Conservation (phyloP, 2,797 vertebrate species). For the Cyprinodon diabolis region DNA sequence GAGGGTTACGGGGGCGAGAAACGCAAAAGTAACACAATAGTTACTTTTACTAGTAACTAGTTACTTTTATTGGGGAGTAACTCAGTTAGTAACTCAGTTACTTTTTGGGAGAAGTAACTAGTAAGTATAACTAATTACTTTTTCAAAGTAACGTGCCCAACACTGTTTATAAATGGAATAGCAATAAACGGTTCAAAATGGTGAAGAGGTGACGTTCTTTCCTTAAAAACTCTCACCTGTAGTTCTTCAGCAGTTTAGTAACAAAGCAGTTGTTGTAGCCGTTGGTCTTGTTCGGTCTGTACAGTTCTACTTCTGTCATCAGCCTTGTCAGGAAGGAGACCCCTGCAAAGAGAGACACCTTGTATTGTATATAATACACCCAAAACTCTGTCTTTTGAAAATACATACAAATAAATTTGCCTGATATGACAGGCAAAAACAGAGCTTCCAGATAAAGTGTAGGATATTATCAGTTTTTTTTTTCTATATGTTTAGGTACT, state of each 20-base stretch:
- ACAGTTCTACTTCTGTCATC: slow-evolving; percentile 79
- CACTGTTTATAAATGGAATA: neutral
- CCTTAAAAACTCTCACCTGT: slow-evolving; percentile 78
- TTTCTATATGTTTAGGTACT: neutral
- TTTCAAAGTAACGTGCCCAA: too few relatives aligned
- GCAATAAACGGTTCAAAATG: neutral
- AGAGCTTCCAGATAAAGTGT: neutral
- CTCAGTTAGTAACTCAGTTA: too few relatives aligned
- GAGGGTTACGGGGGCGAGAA: too few relatives aligned
- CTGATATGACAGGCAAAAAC: neutral
- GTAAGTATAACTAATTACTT: too few relatives aligned
- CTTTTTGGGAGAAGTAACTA: too few relatives aligned
- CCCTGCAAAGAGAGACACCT: slow-evolving; percentile 57
- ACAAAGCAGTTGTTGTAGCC: slow-evolving; percentile 82
- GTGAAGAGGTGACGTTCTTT: neutral
- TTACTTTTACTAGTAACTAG: too few relatives aligned
- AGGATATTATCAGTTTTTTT: neutral
- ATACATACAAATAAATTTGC: neutral
- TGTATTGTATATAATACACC: neutral
- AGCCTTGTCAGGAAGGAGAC: slow-evolving; percentile 88
- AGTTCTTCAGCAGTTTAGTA: slow-evolving; percentile 90
- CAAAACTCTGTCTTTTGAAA: neutral
- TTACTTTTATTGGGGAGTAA: too few relatives aligned
- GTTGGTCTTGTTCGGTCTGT: slow-evolving; percentile 42
- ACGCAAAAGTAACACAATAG: too few relatives aligned